A percentile compares a stretch with the other conserved stretches of the same genome.
Conservation (phyloP, 1,140 invertebrate genomes). For the Lethrus apterus region DNA sequence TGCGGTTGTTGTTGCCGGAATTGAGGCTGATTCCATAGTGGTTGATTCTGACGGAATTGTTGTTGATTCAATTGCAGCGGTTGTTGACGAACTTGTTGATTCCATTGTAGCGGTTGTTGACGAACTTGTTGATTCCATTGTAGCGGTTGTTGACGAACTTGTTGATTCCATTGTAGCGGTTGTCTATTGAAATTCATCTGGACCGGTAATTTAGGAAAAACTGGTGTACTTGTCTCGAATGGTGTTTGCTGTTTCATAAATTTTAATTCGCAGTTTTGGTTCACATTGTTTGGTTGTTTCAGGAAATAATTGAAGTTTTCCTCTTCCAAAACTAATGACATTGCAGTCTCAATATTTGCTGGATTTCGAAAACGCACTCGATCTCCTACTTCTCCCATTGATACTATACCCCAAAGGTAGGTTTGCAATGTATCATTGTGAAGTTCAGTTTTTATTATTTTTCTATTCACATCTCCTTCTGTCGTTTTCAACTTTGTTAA, state of each 20-base stretch:
- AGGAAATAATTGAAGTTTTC: slow-evolving; percentile 10
- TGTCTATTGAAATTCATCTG: too few species aligned
- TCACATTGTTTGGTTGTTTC: slow-evolving; percentile 4
- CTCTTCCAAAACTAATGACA: background rate
- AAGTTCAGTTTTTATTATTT: background rate
- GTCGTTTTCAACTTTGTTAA: slow-evolving; percentile 1
- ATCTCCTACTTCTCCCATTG: background rate
- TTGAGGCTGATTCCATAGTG: too few species aligned
- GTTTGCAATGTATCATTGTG: slow-evolving; percentile 7
- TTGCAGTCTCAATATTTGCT: slow-evolving; percentile 4
- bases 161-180: too few species aligned
- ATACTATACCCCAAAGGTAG: background rate
- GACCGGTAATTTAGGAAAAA: too few species aligned
- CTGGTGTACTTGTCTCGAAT: too few species aligned
- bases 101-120: too few species aligned
- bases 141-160: too few species aligned
- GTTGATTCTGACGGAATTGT: too few species aligned
- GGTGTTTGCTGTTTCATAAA: slow-evolving; percentile 1
- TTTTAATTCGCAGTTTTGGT: slow-evolving; percentile 3
- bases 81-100: too few species aligned
- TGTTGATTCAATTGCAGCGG: too few species aligned
- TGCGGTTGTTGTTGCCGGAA: too few species aligned
- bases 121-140: too few species aligned
- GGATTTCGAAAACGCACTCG: slow-evolving; percentile 3
- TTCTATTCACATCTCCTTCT: background rate